These are phyloP conservation scores for Eubasilissa splendida DNA, from an alignment of 2,888 invertebrate genomes.

Conservation along the genomic window DNA sequence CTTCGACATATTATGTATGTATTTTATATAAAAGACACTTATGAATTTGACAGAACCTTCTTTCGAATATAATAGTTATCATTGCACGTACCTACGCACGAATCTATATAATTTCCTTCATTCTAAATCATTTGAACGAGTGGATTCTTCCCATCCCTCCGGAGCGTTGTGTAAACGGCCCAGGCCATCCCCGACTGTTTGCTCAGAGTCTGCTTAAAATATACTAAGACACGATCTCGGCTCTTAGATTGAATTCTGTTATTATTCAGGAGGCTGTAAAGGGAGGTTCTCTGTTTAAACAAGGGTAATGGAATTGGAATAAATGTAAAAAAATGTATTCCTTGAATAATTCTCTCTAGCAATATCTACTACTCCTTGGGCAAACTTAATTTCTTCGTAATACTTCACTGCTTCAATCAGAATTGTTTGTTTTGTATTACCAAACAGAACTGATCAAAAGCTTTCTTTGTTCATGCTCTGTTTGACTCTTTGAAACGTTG, in stretches of 20 bases:
- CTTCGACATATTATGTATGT: too few species aligned
- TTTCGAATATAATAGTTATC: too few species aligned
- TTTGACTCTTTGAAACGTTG: too few species aligned
- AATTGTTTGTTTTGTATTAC: not conserved
- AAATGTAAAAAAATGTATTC: conserved; percentile 43
- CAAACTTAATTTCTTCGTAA: not conserved
- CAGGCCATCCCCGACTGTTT: conserved; percentile 33
- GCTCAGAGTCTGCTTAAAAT: conserved; percentile 47
- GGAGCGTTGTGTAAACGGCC: conserved; percentile 8
- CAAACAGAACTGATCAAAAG: too few species aligned
- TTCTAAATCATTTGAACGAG: conserved; percentile 14
- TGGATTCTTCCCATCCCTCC: conserved; percentile 24
- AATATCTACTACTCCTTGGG: not conserved
- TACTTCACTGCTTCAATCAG: not conserved
- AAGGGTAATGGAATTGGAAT: conserved; percentile 55
- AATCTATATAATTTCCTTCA: not conserved
- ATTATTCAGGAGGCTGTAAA: conserved; percentile 43
- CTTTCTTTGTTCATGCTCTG: too few species aligned
- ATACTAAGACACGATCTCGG: conserved; percentile 47
- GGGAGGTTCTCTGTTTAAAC: conserved; percentile 50
- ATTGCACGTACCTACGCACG: too few species aligned
- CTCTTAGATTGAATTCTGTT: conserved; percentile 46
- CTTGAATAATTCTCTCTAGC: not conserved
- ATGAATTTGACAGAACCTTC: too few species aligned
- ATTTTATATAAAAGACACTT: too few species aligned